Evolutionary conservation across 2,797 vertebrate genomes (phyloP).

Genomic region (Orestias chungarensis): DNA sequence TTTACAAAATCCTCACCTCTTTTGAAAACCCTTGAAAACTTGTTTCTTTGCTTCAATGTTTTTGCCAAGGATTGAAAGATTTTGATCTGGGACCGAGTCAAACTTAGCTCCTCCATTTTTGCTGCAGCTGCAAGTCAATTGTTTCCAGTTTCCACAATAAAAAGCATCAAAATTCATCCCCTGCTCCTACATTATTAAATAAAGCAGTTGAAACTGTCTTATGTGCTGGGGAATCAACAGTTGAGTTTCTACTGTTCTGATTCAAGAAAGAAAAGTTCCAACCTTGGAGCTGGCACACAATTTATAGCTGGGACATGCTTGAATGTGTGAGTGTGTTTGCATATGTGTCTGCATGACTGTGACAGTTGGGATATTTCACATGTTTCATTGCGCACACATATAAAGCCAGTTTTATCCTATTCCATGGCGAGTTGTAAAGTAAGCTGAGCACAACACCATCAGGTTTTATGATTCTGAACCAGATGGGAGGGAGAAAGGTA

Average conservation of each 20-base stretch:
- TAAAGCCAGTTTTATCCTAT: conserved; percentile 16
- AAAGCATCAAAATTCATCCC: conserved; percentile 10
- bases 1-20: conserved; percentile 9
- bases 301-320: not conserved
- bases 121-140: conserved; percentile 24
- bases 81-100: conserved; percentile 9
- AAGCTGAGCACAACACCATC: conserved; percentile 37
- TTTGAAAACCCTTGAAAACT: conserved; percentile 1
- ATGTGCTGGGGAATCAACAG: conserved; percentile 16
- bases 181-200: conserved; percentile 42
- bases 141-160: conserved; percentile 33
- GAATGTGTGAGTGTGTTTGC: conserved; percentile 11
- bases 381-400: conserved; percentile 16
- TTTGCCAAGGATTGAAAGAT: conserved; percentile 11
- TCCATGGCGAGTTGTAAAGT: conserved; percentile 32
- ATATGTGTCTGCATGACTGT: conserved; percentile 16
- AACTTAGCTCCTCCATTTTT: conserved; percentile 28
- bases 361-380: conserved; percentile 24
- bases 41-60: conserved; percentile 1
- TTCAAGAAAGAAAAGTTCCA: not conserved
- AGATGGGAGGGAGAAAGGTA: conserved; percentile 34
- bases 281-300: conserved; percentile 18
- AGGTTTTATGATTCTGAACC: conserved; percentile 38
- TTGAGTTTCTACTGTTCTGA: conserved; percentile 22
- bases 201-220: conserved; percentile 43